These are phyloP conservation scores for Peromyscus maniculatus DNA, from an alignment of 2,113 vertebrate genomes.

Conservation along the genomic window DNA sequence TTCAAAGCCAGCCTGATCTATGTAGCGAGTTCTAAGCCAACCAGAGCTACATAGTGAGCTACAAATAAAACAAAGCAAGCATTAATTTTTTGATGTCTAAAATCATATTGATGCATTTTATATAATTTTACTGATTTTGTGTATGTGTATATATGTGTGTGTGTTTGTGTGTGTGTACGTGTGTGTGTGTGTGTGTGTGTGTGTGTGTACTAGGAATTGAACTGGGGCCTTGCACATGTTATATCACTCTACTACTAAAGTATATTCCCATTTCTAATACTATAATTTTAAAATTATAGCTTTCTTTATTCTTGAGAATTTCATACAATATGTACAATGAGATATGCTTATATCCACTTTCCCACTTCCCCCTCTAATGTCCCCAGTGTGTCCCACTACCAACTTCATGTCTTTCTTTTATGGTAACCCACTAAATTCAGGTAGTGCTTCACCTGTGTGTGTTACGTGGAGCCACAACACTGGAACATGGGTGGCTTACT, in stretches of 20 bases:
- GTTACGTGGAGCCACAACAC: neutral
- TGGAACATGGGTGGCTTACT: neutral
- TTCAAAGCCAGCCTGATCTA: neutral
- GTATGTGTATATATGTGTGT: neutral
- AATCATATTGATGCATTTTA: conserved; percentile 15
- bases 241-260: neutral
- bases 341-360: neutral
- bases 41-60: neutral
- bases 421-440: neutral
- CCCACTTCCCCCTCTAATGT: neutral
- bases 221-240: neutral
- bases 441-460: neutral
- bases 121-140: neutral
- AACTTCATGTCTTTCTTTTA: neutral
- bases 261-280: neutral
- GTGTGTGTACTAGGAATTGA: neutral
- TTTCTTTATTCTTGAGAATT: neutral
- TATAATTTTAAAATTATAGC: neutral
- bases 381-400: neutral
- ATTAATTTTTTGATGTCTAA: neutral
- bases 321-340: neutral
- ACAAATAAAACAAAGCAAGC: neutral
- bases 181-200: neutral
- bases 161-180: neutral
- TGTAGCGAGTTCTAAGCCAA: neutral